Conservation (phyloP, 2,797 vertebrate species). For the Lutjanus campechanus region DNA sequence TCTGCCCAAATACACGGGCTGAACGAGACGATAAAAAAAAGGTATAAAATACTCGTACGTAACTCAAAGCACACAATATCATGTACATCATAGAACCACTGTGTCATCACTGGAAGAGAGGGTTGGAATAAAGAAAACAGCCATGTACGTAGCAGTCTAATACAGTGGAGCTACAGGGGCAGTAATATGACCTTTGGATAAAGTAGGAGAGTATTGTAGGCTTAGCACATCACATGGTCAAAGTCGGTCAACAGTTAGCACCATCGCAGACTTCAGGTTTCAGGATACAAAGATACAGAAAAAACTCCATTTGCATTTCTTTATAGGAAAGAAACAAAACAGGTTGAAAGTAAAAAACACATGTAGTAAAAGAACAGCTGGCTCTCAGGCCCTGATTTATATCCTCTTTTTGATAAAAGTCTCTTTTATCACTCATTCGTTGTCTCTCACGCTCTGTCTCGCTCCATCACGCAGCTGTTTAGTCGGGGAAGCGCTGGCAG, state of each 20-base stretch:
- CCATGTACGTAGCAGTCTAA: conserved; percentile 54
- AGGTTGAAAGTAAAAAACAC: conserved; percentile 55
- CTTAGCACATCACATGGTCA: conserved; percentile 78
- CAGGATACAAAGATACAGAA: conserved; percentile 74
- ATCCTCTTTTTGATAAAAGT: conserved; percentile 72
- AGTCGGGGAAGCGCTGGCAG: conserved; percentile 94
- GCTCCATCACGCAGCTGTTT: conserved; percentile 20
- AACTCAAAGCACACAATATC: conserved; percentile 80
- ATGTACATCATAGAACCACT: conserved; percentile 76
- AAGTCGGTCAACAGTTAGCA: conserved; percentile 77
- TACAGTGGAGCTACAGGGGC: conserved; percentile 66
- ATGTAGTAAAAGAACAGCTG: conserved; percentile 63
- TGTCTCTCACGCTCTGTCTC: conserved; percentile 55
- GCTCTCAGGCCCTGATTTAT: conserved; percentile 62
- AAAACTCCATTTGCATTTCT: conserved; percentile 69
- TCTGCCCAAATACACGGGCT: conserved; percentile 46
- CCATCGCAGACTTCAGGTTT: conserved; percentile 72
- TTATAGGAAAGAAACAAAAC: conserved; percentile 61
- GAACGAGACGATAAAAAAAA: conserved; percentile 72
- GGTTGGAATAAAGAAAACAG: conserved; percentile 59
- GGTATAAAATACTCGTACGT: conserved; percentile 80
- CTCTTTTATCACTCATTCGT: conserved; percentile 62
- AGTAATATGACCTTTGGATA: conserved; percentile 72
- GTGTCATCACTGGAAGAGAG: conserved; percentile 75
- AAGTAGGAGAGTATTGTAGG: conserved; percentile 64